phyloP scores from a whole-genome alignment of 2,113 vertebrate genomes.

The Fulica atra region DNA sequence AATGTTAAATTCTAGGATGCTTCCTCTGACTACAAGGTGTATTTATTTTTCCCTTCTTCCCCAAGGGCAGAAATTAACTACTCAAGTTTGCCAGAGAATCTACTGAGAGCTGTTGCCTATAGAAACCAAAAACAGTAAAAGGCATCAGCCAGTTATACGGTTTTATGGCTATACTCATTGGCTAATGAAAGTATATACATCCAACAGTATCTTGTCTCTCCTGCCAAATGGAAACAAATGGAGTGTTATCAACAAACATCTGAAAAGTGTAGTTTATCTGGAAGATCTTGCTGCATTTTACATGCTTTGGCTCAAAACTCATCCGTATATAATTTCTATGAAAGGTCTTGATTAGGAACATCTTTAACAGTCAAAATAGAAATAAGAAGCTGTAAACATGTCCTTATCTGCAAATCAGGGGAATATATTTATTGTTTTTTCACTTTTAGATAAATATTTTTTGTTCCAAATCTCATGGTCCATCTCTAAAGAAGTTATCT shows the following conservation, averaged over 20 bases:
- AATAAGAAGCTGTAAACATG: background rate
- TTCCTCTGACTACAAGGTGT: background rate
- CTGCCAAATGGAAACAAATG: background rate
- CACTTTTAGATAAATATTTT: background rate
- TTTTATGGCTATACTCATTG: background rate
- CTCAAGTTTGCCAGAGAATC: background rate
- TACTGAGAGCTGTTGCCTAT: background rate
- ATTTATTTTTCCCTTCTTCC: conserved; percentile 16
- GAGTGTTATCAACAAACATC: background rate
- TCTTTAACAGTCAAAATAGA: background rate
- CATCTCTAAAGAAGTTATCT: background rate
- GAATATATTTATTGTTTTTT: background rate
- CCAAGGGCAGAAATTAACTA: conserved; percentile 18
- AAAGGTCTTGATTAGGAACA: background rate
- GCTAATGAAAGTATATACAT: background rate
- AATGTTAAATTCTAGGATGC: background rate
- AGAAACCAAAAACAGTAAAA: background rate
- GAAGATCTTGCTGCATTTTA: background rate
- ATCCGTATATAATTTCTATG: background rate
- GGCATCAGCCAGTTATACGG: background rate
- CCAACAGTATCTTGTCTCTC: background rate
- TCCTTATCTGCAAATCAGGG: background rate
- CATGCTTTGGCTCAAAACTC: background rate
- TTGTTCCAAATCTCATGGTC: background rate
- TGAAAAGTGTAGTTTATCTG: background rate